These are phyloP conservation scores for Neodiprion lecontei DNA, from an alignment of 1,140 invertebrate species.

Conservation along the genomic window DNA sequence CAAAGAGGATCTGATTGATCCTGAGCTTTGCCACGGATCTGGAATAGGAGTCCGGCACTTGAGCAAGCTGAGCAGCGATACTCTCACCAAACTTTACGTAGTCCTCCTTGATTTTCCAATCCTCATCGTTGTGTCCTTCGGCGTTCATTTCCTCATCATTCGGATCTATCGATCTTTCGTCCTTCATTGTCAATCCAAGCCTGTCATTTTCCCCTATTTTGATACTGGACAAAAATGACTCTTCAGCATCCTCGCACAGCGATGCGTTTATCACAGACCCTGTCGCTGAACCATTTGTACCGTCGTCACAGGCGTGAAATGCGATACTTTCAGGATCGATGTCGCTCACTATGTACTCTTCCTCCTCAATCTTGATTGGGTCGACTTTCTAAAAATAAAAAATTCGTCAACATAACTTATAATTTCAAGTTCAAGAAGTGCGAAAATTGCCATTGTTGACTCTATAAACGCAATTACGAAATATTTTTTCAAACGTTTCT, in stretches of 20 bases:
- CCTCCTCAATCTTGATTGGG: constrained; percentile 32
- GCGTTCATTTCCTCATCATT: not conserved
- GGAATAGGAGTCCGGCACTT: constrained; percentile 47
- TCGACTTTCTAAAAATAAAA: constrained; percentile 33
- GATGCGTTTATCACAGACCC: constrained; percentile 40
- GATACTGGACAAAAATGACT: constrained; percentile 36
- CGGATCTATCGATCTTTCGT: constrained; percentile 19
- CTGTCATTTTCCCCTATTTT: constrained; percentile 18
- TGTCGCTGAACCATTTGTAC: constrained; percentile 38
- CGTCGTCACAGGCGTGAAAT: constrained; percentile 38
- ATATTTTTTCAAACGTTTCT: not conserved
- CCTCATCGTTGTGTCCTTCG: constrained; percentile 24
- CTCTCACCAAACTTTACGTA: constrained; percentile 46
- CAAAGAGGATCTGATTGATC: constrained; percentile 47
- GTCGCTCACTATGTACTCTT: constrained; percentile 46
- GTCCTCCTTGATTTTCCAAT: constrained; percentile 43
- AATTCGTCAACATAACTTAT: not conserved
- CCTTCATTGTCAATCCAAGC: constrained; percentile 22
- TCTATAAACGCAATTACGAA: not conserved
- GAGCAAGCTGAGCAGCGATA: constrained; percentile 42
- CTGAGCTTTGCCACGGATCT: constrained; percentile 45
- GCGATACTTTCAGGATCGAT: constrained; percentile 46
- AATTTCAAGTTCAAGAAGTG: not conserved
- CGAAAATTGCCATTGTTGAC: too few relatives aligned
- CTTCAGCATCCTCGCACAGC: constrained; percentile 40